These are phyloP conservation scores for Tapirus terrestris DNA, from an alignment of 2,113 vertebrate genomes.

Conservation along the genomic window DNA sequence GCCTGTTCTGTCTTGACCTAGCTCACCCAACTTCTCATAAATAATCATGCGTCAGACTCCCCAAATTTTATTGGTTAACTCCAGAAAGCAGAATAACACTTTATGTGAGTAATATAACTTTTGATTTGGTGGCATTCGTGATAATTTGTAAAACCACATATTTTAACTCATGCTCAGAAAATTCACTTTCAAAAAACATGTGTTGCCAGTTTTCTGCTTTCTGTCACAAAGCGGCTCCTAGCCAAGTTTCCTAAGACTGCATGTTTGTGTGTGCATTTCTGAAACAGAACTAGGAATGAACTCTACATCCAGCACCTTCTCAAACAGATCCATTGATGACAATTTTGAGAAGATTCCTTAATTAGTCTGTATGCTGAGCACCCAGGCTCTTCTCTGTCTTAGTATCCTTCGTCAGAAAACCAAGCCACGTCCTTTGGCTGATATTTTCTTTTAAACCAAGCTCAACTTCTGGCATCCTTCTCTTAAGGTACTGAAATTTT, in stretches of 20 bases:
- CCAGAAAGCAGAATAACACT: constrained; percentile 34
- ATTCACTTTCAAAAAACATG: neutral
- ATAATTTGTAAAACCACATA: constrained; percentile 12
- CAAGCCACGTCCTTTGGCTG: neutral
- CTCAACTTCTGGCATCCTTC: neutral
- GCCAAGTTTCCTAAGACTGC: neutral
- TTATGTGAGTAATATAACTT: neutral
- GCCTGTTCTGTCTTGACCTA: neutral
- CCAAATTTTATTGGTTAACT: neutral
- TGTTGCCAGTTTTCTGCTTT: neutral
- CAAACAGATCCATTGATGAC: neutral
- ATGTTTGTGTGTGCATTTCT: neutral
- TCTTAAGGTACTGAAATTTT: neutral
- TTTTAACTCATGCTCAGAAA: neutral
- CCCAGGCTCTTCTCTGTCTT: neutral
- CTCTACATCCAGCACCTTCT: neutral
- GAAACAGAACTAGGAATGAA: neutral
- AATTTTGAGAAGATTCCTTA: neutral
- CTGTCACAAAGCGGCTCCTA: neutral
- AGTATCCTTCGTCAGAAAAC: neutral
- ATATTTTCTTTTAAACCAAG: neutral
- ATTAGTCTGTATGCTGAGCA: neutral
- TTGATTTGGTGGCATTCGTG: neutral
- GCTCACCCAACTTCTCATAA: neutral
- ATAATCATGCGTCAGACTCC: neutral